A percentile compares a stretch with the other conserved stretches of the same genome.
phyloP scores from a whole-genome alignment of 2,888 invertebrate species.

The Venusia cambrica region DNA sequence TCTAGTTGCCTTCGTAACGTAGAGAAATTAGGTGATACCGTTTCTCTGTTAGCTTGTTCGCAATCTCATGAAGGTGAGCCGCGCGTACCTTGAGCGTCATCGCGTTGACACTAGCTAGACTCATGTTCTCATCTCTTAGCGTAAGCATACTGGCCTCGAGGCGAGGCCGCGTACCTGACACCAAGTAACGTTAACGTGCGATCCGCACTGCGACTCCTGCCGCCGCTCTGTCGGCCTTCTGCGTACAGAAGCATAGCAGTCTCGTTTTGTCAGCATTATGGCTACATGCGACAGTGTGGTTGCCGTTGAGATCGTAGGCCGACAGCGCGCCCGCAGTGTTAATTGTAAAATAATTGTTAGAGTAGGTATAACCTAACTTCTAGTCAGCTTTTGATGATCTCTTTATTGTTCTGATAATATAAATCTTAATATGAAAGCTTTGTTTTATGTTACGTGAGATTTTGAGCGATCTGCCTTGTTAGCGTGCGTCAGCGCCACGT shows the following conservation, averaged over 20 bases:
- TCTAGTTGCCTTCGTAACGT: constrained; percentile 79
- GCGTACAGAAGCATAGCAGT: too few relatives aligned
- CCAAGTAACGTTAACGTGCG: constrained; percentile 59
- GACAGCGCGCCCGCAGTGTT: too few relatives aligned
- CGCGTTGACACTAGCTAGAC: constrained; percentile 65
- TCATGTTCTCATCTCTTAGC: constrained; percentile 59
- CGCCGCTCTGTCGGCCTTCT: too few relatives aligned
- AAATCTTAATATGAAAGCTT: constrained; percentile 62
- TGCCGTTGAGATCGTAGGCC: too few relatives aligned
- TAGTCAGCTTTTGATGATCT: constrained; percentile 79
- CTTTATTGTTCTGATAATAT: constrained; percentile 64
- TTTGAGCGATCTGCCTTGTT: constrained; percentile 33
- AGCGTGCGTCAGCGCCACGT: constrained; percentile 34
- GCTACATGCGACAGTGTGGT: too few relatives aligned
- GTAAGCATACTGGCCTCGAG: constrained; percentile 56
- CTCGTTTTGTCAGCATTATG: too few relatives aligned
- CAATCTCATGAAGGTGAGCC: constrained; percentile 54
- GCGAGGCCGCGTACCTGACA: constrained; percentile 73
- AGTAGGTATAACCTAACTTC: constrained; percentile 72
- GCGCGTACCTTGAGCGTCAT: constrained; percentile 37
- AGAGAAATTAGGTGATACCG: constrained; percentile 76
- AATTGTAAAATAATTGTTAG: constrained; percentile 61
- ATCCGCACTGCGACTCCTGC: too few relatives aligned
- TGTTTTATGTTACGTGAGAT: constrained; percentile 61
- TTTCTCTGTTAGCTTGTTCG: constrained; percentile 74